Base-by-base conservation (phyloP, 1,140 invertebrate species). In the Drosophila navojoa region DNA sequence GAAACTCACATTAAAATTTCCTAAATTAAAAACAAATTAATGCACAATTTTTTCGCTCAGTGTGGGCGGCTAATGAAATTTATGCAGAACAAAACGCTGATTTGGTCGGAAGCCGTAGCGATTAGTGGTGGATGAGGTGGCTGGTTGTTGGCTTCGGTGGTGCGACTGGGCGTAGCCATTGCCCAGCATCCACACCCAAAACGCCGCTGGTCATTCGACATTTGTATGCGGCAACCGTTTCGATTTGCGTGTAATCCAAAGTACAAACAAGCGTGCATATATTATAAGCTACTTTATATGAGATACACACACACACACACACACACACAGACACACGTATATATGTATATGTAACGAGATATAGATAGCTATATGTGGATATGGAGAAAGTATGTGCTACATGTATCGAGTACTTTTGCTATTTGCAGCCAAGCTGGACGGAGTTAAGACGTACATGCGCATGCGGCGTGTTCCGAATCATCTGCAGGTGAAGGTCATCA, bases 381-480 rank as follows among this genome's bases (percentile, higher is more conserved):
- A 47, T 27, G 32, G 32, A 32, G 9, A 32, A 38, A 44, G 11
- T 38, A 11, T 13, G 10, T 45, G 25, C n/a, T 32, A 22, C 22
- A 15, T 11, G n/a, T 27, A 7, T 71, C 9, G 45, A 25, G 6
- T 59, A 11, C n/a, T 60, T 15, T 44, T 16, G 32, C 35, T 57
- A 50, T 77, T 96, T 95, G 6, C 94, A 99, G 98, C 98, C 27
- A 99, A 99, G 94, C 93, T 99, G 89, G 98, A 99, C 89, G 98
- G 97, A 10, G 98, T 99, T 35, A 99, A 99, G 94, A 99, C 98
- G 2, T 99, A 99, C 92, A 99, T 99, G 98, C 93, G 97, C 59
- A 97, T 99, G 96, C 94, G 98, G 54, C 94, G 98, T 77, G 98
- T 99, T 50, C 98, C 98, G 10, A 96, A 96, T 78, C 97, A 98